Conservation (phyloP, 2,888 invertebrate species). For the Sericinus montela region DNA sequence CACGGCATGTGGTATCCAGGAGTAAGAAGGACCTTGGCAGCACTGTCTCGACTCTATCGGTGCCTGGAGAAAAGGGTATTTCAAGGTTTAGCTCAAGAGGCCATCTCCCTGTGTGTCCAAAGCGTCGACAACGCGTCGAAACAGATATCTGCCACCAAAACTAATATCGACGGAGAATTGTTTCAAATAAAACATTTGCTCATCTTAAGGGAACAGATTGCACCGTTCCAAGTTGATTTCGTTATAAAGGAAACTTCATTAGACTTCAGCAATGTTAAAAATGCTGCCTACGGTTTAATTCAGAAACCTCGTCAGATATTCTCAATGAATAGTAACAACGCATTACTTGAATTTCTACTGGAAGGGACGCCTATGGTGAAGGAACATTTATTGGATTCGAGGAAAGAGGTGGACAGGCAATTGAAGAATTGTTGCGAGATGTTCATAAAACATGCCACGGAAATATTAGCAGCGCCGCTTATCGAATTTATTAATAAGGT, state of each 20-base stretch:
- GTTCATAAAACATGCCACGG: slow-evolving; percentile 90
- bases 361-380: slow-evolving; percentile 96
- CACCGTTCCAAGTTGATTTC: slow-evolving; percentile 97
- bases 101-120: slow-evolving; percentile 93
- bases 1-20: slow-evolving; percentile 99
- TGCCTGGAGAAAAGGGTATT: slow-evolving; percentile 97
- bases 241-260: slow-evolving; percentile 94
- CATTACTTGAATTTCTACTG: slow-evolving; percentile 92
- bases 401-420: slow-evolving; percentile 96
- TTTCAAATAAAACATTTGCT: slow-evolving; percentile 98
- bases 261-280: slow-evolving; percentile 95
- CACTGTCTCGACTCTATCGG: slow-evolving; percentile 89
- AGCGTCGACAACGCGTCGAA: slow-evolving; percentile 91
- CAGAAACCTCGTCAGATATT: slow-evolving; percentile 92
- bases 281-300: slow-evolving; percentile 87
- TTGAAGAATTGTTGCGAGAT: slow-evolving; percentile 93
- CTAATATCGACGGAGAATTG: slow-evolving; percentile 94
- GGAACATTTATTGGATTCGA: slow-evolving; percentile 95
- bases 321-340: slow-evolving; percentile 91
- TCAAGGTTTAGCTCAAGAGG: slow-evolving; percentile 98
- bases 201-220: slow-evolving; percentile 97
- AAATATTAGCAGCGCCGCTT: slow-evolving; percentile 86
- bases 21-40: slow-evolving; percentile 95
- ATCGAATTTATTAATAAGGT: slow-evolving; percentile 87
- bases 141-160: slow-evolving; percentile 87